Evolutionary conservation across 2,113 vertebrate genomes (phyloP).

Genomic region (Lophochroa leadbeateri): DNA sequence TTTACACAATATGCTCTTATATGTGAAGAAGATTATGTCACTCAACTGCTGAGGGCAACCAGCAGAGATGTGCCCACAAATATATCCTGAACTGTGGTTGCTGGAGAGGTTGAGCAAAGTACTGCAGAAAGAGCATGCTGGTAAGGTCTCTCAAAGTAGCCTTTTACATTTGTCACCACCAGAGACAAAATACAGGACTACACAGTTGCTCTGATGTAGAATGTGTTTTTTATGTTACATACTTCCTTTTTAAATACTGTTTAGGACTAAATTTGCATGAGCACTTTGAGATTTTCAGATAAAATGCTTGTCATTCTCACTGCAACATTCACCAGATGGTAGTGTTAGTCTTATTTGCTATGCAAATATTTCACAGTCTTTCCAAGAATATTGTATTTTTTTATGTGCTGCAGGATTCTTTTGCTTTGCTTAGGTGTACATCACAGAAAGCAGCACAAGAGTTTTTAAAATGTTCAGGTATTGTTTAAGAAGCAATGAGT

Average conservation of each 20-base stretch:
- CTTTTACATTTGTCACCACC: not conserved
- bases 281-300: not conserved
- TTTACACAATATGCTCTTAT: not conserved
- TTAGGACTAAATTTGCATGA: not conserved
- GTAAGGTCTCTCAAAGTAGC: not conserved
- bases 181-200: not conserved
- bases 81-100: not conserved
- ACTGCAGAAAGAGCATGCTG: not conserved
- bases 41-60: not conserved
- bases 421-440: not conserved
- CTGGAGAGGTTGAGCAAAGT: not conserved
- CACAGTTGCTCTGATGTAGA: not conserved
- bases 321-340: not conserved
- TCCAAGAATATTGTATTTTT: not conserved
- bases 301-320: not conserved
- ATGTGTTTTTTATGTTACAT: not conserved
- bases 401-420: not conserved
- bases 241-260: not conserved
- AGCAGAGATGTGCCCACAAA: not conserved
- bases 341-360: not conserved
- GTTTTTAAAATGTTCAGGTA: not conserved
- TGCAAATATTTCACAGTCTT: not conserved
- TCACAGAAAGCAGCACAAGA: not conserved
- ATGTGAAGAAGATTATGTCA: not conserved
- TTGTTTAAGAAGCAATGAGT: not conserved